phyloP scores from a whole-genome alignment of 1,140 invertebrate species.

The Sitophilus oryzae region DNA sequence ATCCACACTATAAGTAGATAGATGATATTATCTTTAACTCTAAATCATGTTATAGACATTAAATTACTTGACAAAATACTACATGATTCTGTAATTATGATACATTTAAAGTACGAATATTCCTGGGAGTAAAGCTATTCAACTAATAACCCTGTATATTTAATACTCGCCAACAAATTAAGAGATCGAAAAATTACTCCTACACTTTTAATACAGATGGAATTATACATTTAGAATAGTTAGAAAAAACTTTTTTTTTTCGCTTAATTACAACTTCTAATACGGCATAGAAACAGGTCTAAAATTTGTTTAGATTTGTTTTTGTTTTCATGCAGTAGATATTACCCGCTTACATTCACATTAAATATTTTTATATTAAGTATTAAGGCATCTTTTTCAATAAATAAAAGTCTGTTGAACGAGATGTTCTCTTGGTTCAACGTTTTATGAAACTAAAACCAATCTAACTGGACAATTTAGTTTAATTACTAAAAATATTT shows the following conservation, averaged over 20 bases:
- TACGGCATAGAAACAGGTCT: neutral
- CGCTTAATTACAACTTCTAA: neutral
- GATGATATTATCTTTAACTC: too few relatives aligned
- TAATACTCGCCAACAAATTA: too few relatives aligned
- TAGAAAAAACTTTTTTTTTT: neutral
- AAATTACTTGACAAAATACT: too few relatives aligned
- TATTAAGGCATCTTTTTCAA: slow-evolving; percentile 28
- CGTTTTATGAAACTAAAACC: slow-evolving; percentile 6
- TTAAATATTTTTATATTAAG: neutral
- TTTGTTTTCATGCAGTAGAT: neutral
- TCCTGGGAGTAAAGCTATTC: too few relatives aligned
- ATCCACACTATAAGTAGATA: too few relatives aligned
- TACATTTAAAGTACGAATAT: too few relatives aligned
- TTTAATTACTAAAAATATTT: too few relatives aligned
- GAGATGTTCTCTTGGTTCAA: slow-evolving; percentile 1
- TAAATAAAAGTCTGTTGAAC: slow-evolving; percentile 11
- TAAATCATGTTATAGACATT: too few relatives aligned
- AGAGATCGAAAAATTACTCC: too few relatives aligned
- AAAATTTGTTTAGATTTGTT: neutral
- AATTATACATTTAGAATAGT: slow-evolving; percentile 2
- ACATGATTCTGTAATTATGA: too few relatives aligned
- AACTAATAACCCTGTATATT: too few relatives aligned
- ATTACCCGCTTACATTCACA: neutral
- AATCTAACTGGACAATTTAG: too few relatives aligned
- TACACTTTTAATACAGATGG: neutral